Percentiles rank a stretch among this genome's conserved stretches.
These are phyloP conservation scores for Bos javanicus DNA, from an alignment of 2,113 vertebrate species.

Conservation along the genomic window DNA sequence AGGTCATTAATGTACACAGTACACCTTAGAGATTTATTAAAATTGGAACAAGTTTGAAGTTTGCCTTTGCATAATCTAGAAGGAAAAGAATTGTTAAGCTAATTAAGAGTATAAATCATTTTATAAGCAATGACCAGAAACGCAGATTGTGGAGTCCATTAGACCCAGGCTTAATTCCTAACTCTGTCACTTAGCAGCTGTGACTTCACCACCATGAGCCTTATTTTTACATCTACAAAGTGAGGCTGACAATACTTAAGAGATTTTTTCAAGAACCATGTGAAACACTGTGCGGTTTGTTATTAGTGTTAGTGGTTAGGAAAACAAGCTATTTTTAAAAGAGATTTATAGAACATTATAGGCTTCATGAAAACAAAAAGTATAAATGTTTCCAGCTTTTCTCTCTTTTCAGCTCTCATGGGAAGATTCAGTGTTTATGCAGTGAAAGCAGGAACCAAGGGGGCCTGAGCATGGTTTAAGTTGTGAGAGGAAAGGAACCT, in stretches of 20 bases:
- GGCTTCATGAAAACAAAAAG: background rate
- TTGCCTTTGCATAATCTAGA: background rate
- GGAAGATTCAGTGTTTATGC: background rate
- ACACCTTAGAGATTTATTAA: background rate
- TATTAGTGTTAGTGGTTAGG: background rate
- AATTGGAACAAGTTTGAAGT: background rate
- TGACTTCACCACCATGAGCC: background rate
- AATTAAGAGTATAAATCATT: background rate
- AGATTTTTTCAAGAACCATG: background rate
- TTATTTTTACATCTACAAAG: background rate
- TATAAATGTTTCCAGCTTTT: background rate
- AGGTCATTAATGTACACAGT: background rate
- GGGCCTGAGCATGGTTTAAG: background rate
- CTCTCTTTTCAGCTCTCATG: background rate
- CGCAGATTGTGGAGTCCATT: background rate
- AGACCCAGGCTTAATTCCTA: background rate
- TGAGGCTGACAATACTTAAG: background rate
- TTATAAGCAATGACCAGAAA: background rate
- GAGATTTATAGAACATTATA: background rate
- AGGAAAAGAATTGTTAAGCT: background rate
- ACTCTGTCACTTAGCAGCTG: background rate
- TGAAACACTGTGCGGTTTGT: background rate
- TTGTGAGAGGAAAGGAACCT: background rate
- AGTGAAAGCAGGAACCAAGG: background rate
- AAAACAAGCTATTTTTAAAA: background rate